Conservation (phyloP, 2,888 invertebrate species). For the Hanleya hanleyi region DNA sequence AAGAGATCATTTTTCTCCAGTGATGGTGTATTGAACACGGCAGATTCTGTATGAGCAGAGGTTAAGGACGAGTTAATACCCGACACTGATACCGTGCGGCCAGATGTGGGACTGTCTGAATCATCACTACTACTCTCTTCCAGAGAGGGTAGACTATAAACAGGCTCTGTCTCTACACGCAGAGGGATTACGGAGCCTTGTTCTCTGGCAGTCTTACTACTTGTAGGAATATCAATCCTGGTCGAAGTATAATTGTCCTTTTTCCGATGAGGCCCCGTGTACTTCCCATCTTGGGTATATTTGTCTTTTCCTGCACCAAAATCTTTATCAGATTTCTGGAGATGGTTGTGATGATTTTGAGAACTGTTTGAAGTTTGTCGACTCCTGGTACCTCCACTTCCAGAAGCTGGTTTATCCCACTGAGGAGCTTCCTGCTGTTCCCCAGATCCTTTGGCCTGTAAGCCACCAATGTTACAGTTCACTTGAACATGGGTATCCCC, state of each 20-base stretch:
- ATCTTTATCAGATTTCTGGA: neutral
- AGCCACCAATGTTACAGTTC: too few relatives aligned
- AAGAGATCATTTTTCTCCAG: neutral
- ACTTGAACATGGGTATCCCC: too few relatives aligned
- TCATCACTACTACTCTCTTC: neutral
- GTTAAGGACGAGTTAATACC: neutral
- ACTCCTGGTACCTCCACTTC: neutral
- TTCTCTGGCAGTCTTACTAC: neutral
- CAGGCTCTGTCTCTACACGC: neutral
- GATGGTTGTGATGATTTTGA: neutral
- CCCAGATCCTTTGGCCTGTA: neutral
- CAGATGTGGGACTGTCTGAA: neutral
- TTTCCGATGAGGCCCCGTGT: neutral
- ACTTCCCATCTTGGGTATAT: too few relatives aligned
- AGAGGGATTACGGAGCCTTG: neutral
- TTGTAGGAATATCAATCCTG: neutral
- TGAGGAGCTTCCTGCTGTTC: neutral
- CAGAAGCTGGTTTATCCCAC: too few relatives aligned
- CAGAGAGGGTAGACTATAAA: neutral
- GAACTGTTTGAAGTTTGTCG: neutral
- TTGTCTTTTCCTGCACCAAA: neutral
- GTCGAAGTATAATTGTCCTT: neutral
- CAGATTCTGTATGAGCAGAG: too few relatives aligned
- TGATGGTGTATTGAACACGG: neutral
- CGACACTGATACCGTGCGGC: neutral